These are phyloP conservation scores for Sebastes diploproa DNA, from an alignment of 2,797 vertebrate genomes.

Conservation along the genomic window DNA sequence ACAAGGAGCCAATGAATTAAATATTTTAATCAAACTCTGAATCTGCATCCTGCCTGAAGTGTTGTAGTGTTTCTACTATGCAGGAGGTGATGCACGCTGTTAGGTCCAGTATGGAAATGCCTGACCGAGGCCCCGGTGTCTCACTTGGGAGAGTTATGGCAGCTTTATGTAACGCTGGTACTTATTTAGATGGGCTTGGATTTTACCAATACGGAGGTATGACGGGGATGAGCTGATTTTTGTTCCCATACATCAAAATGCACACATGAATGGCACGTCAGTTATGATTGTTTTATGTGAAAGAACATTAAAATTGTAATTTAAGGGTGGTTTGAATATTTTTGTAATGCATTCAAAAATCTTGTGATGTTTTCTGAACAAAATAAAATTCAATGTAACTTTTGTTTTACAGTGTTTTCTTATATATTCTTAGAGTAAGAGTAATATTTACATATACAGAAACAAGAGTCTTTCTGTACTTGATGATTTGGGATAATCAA, in stretches of 20 bases:
- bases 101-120: conserved; percentile 4
- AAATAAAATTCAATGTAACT: conserved; percentile 20
- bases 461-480: neutral
- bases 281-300: conserved; percentile 17
- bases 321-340: conserved; percentile 32
- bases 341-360: conserved; percentile 34
- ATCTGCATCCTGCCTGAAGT: neutral
- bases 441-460: neutral
- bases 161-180: conserved; percentile 43
- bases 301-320: conserved; percentile 7
- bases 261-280: neutral
- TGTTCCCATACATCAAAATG: neutral
- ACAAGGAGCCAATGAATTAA: neutral
- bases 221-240: neutral
- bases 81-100: conserved; percentile 7
- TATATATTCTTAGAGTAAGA: too few species aligned
- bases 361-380: conserved; percentile 3
- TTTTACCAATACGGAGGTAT: neutral
- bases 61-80: conserved; percentile 2
- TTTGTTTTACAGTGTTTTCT: neutral
- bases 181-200: conserved; percentile 13
- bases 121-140: conserved; percentile 10
- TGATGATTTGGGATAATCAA: neutral
- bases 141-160: conserved; percentile 27
- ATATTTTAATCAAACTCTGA: neutral